Conservation (phyloP, 30 jellyfish, hydroid and myxozoan genomes). For the Cassiopea xamachana region DNA sequence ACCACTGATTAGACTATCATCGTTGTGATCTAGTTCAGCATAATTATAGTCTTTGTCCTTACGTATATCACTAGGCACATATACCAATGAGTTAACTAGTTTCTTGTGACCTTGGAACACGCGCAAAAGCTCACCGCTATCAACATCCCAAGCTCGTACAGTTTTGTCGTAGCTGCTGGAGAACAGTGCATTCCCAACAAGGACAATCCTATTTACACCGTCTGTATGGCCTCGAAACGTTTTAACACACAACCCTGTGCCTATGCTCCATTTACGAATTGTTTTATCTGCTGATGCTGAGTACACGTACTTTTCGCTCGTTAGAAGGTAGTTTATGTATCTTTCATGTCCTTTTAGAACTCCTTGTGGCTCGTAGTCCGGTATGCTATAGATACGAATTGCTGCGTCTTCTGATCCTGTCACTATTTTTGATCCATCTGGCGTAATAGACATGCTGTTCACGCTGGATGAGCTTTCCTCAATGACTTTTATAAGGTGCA, state of each 20-base stretch:
- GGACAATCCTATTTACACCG: constrained; percentile 81
- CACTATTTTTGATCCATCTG: constrained; percentile 73
- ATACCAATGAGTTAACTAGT: constrained; percentile 85
- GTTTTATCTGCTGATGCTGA: constrained; percentile 94
- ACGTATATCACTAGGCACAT: constrained; percentile 81
- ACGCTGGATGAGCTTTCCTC: constrained; percentile 85
- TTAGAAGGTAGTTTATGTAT: constrained; percentile 80
- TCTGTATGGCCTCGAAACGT: constrained; percentile 95
- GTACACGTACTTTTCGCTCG: constrained; percentile 77
- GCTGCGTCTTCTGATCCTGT: constrained; percentile 90
- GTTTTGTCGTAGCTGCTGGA: constrained; percentile 94
- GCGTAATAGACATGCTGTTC: constrained; percentile 81
- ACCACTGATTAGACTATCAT: constrained; percentile 85
- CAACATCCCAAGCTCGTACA: constrained; percentile 89
- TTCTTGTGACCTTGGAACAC: constrained; percentile 87
- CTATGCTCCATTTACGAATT: constrained; percentile 92
- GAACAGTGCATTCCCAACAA: constrained; percentile 75
- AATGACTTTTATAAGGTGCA: constrained; percentile 62
- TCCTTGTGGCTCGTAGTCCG: constrained; percentile 63
- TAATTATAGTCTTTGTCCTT: constrained; percentile 77
- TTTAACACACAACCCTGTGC: constrained; percentile 93
- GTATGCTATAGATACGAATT: constrained; percentile 67
- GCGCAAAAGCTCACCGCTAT: constrained; percentile 87
- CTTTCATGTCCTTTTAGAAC: constrained; percentile 89
- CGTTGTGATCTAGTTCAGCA: constrained; percentile 89